phyloP scores from a whole-genome alignment of 2,113 vertebrate species.

The Phylloscopus trochilus region DNA sequence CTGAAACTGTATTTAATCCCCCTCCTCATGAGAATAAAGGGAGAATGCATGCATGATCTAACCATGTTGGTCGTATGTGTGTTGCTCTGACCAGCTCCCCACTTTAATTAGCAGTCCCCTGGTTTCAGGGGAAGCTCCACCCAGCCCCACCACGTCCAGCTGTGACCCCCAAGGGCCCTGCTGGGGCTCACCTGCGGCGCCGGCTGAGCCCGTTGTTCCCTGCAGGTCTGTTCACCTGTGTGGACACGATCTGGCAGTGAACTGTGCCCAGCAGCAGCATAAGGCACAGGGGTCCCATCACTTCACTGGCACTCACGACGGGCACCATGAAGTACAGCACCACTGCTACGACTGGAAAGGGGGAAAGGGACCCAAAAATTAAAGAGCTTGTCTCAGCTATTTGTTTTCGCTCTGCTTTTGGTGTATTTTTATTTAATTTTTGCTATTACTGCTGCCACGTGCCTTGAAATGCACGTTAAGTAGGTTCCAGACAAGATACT shows the following conservation, averaged over 20 bases:
- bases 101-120: too few relatives aligned
- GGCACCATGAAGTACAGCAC: conserved; percentile 85
- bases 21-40: too few relatives aligned
- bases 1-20: too few relatives aligned
- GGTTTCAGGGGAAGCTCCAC: too few relatives aligned
- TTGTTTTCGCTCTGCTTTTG: background rate
- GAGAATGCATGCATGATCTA: too few relatives aligned
- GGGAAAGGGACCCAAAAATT: background rate
- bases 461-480: background rate
- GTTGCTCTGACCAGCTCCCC: too few relatives aligned
- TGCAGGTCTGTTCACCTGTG: conserved; percentile 78
- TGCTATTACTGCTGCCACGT: background rate
- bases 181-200: conserved; percentile 79
- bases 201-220: conserved; percentile 79
- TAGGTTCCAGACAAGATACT: background rate
- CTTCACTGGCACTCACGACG: conserved; percentile 84
- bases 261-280: conserved; percentile 97
- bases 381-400: background rate
- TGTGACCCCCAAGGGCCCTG: background rate
- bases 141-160: too few relatives aligned
- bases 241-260: conserved; percentile 98
- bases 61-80: too few relatives aligned
- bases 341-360: conserved; percentile 80
- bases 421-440: background rate
- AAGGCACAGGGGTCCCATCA: conserved; percentile 90